These are phyloP conservation scores for Aplocera efformata DNA, from an alignment of 2,888 invertebrate species.

Conservation along the genomic window DNA sequence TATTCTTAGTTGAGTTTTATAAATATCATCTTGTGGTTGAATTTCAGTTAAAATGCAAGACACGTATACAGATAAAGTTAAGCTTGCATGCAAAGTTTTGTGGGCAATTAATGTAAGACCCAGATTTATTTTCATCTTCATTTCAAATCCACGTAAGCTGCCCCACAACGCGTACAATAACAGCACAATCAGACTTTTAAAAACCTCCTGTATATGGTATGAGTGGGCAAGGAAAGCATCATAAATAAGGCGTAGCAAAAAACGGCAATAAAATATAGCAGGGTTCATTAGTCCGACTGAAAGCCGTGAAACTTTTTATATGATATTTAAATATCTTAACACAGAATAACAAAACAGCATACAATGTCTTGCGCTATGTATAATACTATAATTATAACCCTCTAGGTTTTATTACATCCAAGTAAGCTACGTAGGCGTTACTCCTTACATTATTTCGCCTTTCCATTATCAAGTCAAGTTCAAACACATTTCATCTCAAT, in stretches of 20 bases:
- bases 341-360: neutral
- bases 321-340: constrained; percentile 22
- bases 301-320: constrained; percentile 35
- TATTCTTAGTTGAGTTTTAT: no score
- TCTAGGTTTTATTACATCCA: no score
- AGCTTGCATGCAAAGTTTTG: no score
- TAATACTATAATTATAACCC: no score
- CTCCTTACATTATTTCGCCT: neutral
- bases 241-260: constrained; percentile 32
- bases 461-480: constrained; percentile 7
- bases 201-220: constrained; percentile 1
- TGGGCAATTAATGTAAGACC: no score
- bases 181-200: neutral
- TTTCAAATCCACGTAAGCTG: no score
- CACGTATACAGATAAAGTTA: no score
- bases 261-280: constrained; percentile 29
- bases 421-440: neutral
- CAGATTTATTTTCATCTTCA: no score
- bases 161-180: no score
- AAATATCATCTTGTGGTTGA: no score
- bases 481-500: constrained; percentile 16
- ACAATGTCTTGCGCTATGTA: neutral
- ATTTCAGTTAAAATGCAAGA: no score
- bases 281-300: constrained; percentile 39
- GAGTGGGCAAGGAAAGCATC: constrained; percentile 22